Evolutionary conservation across 2,888 invertebrate genomes (phyloP), one percentile per base, ranked within the genome.

Genomic region (Tuberolachnus salignus): DNA sequence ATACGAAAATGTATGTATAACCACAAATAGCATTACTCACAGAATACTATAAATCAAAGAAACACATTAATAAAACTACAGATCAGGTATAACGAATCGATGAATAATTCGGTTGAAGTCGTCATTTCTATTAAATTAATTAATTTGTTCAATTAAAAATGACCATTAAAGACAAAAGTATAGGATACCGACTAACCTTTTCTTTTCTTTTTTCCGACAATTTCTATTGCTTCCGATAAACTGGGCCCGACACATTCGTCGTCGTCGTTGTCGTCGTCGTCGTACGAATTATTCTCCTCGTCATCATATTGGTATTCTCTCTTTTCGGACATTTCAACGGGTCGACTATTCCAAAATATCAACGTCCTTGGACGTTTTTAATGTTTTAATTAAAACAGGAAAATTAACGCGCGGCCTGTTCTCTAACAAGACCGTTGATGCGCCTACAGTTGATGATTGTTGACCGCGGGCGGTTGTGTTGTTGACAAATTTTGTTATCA

Each of bases 211-310:
- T 70, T 71, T 16, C 59, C 61, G 1, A 70, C 70, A 3, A 46
- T 42, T n/a, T 57, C 72, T 1, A 21, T 46, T 8, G 59, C 23
- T 61, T 72, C 72, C 9, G 80, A 72, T 42, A 67, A 55, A 59
- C 55, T 73, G 11, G 80, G 67, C 13, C 74, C 80, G 4, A 78
- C 78, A n/a, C 67, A 78, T 34, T 78, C 78, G 1, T 78, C 69
- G 1, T 78, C 66, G 1, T 67, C n/a, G n/a, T n/a, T n/a, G n/a
- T n/a, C n/a, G n/a, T n/a, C n/a, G n/a, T n/a, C 69, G 1, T 78
- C 66, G 1, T 67, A 78, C 14, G 46, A 21, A 49, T 46, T 21
- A 11, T 21, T 61, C 6, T 63, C 26, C 0, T 59, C 34, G 21
- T 73, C 26, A n/a, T 46, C 59, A 16, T 78, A 57, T 67, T 78